Evolutionary conservation across 2,888 invertebrate genomes (phyloP).

Genomic region (Harpalus rufipes): DNA sequence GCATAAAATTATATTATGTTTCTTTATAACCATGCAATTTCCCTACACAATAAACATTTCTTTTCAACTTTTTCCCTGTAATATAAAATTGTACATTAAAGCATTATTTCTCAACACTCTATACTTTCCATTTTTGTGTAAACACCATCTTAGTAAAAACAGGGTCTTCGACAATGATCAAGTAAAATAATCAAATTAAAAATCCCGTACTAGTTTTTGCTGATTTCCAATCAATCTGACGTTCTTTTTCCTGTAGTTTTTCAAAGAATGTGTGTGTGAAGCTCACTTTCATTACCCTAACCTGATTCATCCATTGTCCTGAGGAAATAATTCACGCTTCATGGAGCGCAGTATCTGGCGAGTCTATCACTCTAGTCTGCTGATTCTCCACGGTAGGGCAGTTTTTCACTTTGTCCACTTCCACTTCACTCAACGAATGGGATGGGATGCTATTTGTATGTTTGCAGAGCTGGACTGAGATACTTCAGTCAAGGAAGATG

Average conservation of each 20-base stretch:
- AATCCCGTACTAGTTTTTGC: slow-evolving; percentile 15
- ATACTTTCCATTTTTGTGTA: not conserved
- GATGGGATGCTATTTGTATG: not conserved
- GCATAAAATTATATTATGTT: no score
- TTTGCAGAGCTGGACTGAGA: not conserved
- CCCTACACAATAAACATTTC: no score
- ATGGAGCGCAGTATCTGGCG: slow-evolving; percentile 13
- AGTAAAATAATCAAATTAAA: slow-evolving; percentile 29
- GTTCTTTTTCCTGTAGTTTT: not conserved
- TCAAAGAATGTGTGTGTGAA: not conserved
- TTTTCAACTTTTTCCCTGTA: no score
- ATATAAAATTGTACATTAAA: no score
- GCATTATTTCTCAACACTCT: not conserved
- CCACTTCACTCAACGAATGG: not conserved
- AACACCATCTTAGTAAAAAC: not conserved
- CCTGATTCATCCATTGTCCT: slow-evolving; percentile 23
- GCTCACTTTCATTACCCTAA: slow-evolving; percentile 34
- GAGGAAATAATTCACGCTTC: slow-evolving; percentile 16
- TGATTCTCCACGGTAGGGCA: slow-evolving; percentile 18
- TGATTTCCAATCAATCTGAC: not conserved
- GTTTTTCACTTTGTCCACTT: slow-evolving; percentile 13
- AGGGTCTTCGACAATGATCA: not conserved
- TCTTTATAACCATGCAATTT: no score
- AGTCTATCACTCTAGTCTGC: slow-evolving; percentile 37
- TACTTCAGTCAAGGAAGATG: not conserved